Conservation (phyloP, 2,113 vertebrate species). For the Oxyruncus cristatus region DNA sequence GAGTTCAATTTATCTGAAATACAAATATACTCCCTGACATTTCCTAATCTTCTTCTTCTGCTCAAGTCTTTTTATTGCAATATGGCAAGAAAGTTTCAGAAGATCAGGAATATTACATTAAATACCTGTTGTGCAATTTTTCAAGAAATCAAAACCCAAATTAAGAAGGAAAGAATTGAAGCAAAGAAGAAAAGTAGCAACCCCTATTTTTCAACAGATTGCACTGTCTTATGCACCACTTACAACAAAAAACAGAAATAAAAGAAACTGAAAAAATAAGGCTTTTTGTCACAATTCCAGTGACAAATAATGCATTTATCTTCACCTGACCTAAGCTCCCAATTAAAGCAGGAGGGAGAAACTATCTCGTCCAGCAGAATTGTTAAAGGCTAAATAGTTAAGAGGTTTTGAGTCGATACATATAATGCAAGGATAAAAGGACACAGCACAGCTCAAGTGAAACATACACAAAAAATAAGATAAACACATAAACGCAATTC, state of each 20-base stretch:
- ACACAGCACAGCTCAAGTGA: background rate
- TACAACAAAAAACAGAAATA: background rate
- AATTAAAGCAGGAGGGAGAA: background rate
- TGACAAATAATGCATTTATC: background rate
- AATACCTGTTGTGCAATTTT: background rate
- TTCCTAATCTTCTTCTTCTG: background rate
- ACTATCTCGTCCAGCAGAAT: background rate
- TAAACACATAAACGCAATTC: background rate
- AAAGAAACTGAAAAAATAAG: background rate
- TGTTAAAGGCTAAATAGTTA: background rate
- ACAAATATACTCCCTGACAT: background rate
- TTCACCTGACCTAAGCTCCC: background rate
- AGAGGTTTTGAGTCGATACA: background rate
- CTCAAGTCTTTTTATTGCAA: background rate
- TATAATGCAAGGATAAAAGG: background rate
- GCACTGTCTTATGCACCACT: background rate
- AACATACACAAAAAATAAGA: background rate
- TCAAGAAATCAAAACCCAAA: background rate
- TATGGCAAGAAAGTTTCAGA: background rate
- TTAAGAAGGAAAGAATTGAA: fast-evolving
- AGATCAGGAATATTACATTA: background rate
- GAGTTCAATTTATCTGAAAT: background rate
- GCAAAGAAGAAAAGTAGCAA: background rate
- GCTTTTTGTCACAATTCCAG: background rate
- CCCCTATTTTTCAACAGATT: background rate